These are phyloP conservation scores for Elachura formosa DNA, from an alignment of 2,113 vertebrate species.

Conservation along the genomic window DNA sequence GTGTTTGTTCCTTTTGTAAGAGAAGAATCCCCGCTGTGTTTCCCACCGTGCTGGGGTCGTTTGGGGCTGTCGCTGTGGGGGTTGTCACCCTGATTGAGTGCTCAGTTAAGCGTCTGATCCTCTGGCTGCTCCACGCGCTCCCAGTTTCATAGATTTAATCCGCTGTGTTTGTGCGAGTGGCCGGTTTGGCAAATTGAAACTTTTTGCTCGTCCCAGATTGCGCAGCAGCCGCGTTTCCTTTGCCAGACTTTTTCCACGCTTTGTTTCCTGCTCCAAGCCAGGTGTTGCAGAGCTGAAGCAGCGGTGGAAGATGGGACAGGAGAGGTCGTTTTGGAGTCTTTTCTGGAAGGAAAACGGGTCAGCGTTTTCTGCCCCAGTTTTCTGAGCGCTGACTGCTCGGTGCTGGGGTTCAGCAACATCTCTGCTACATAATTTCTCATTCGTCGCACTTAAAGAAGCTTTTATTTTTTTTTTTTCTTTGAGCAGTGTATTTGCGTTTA, in stretches of 20 bases:
- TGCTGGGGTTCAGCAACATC: neutral
- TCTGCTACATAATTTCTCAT: neutral
- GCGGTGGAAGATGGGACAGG: neutral
- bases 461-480: neutral
- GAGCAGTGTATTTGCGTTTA: neutral
- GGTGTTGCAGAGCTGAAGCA: neutral
- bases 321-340: conserved; percentile 15
- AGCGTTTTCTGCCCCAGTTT: conserved; percentile 26
- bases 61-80: neutral
- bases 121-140: neutral
- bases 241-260: neutral
- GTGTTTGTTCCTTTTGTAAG: accelerated
- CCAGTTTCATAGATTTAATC: neutral
- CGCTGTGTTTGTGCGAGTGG: too few species aligned
- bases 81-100: neutral
- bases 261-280: neutral
- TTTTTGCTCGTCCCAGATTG: too few species aligned
- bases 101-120: neutral
- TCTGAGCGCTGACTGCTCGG: neutral
- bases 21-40: neutral
- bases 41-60: accelerated
- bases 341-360: conserved; percentile 34
- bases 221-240: neutral
- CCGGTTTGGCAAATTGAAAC: too few species aligned
- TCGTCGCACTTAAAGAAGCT: neutral